Evolutionary conservation across 2,888 invertebrate species (phyloP), one percentile per base, ranked within the genome.

Genomic region (Myathropa florea): DNA sequence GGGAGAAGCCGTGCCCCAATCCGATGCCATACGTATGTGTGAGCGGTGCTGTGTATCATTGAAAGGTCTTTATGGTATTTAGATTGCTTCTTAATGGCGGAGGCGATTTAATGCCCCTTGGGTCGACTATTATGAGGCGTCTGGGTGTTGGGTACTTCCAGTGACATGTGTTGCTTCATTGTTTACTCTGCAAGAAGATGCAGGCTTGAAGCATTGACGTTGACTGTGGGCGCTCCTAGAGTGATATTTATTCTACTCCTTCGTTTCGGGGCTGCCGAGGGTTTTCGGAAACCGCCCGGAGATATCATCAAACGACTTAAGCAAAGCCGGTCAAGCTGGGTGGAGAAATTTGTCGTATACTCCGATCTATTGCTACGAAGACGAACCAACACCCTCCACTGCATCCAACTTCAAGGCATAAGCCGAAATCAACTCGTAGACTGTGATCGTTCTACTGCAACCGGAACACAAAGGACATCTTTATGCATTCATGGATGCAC

Each of bases 41-140:
- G 36, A 23, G 39, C 12, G 53, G 30, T 68, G 63, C 26, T 26
- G 61, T 61, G 72, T 33, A 72, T 59, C 64, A 72, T 72, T 75
- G 73, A 18, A 75, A 81, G 70, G 75, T 82, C 75, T 82, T 76
- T 70, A 75, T 68, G 81, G 75, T 30, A 73, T 61, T 65, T 67
- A 55, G 30, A 75, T 70, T 57, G 75, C 18, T 75, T 75, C 59
- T 63, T 81, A 71, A 82, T 82, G 71, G 60, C 70, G 36, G 33
- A 82, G 59, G 65, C 82, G 65, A 82, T 82, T 82, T 64, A 68
- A 63, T 80, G 18, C 63, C 53, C 65, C 67, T 6, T 14, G 33
- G 4, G n/a, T 55, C 10, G 24, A 46, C 63, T 59, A 39, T 71
- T 70, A 64, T 63, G 46, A 78, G 77, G 23, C 68, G 39, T n/a